Evolutionary conservation across 35 echinoderm and acorn worm genomes (phyloP).

Genomic region (Chiridota heheva): DNA sequence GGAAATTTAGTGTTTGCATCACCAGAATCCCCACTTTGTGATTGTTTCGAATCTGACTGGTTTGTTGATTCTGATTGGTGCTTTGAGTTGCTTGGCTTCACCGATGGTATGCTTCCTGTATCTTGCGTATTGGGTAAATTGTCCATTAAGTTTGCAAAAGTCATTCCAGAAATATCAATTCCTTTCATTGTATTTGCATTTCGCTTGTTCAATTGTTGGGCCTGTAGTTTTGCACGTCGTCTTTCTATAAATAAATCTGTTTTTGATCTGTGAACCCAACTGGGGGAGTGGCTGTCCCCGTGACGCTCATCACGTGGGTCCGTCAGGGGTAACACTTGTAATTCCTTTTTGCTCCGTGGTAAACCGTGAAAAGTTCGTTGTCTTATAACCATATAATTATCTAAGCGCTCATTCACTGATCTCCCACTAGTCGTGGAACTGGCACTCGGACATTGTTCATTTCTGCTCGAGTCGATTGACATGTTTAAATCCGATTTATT

Average conservation of each 20-base stretch:
- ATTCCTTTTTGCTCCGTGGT: conserved; percentile 26
- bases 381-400: conserved; percentile 38
- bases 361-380: conserved; percentile 28
- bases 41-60: not conserved
- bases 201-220: not conserved
- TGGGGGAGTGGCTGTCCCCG: not conserved
- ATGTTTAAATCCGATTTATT: conserved; percentile 1
- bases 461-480: conserved; percentile 3
- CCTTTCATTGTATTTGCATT: not conserved
- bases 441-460: conserved; percentile 16
- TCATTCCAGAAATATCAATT: conserved; percentile 4
- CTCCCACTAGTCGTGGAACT: conserved; percentile 12
- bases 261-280: conserved; percentile 26
- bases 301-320: conserved; percentile 18
- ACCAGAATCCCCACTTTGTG: not conserved
- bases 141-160: conserved; percentile 19
- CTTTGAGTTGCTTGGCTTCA: too few relatives aligned
- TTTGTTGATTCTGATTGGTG: too few relatives aligned
- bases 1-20: conserved; percentile 31
- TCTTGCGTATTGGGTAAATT: conserved; percentile 19
- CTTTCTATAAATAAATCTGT: conserved; percentile 41
- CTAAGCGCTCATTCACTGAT: conserved; percentile 21
- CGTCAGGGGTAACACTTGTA: conserved; percentile 20
- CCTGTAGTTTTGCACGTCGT: not conserved
- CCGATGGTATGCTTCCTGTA: too few relatives aligned